Evolutionary conservation across 2,797 vertebrate species (phyloP).

Genomic region (Lutra lutra): DNA sequence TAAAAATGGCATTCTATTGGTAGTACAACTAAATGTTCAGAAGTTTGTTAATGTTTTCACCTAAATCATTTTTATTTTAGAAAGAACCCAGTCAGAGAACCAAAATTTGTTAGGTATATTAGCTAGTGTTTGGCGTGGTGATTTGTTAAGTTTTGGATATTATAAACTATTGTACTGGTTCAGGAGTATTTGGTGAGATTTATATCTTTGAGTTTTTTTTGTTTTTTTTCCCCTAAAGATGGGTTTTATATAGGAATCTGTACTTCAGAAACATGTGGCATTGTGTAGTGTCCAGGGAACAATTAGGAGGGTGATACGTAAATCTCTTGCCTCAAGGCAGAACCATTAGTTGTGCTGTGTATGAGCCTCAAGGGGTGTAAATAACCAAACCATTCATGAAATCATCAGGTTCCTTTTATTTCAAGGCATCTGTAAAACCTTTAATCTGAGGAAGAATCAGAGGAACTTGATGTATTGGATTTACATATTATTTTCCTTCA

Average conservation of each 20-base stretch:
- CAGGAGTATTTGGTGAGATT: conserved; percentile 49
- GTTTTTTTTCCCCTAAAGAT: neutral
- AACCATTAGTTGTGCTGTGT: conserved; percentile 63
- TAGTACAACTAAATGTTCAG: conserved; percentile 36
- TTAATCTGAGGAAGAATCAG: conserved; percentile 57
- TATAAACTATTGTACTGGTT: conserved; percentile 38
- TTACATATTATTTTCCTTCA: neutral
- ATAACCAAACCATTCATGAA: conserved; percentile 52
- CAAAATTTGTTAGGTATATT: conserved; percentile 16
- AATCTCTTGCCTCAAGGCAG: conserved; percentile 65
- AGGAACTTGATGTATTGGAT: conserved; percentile 7
- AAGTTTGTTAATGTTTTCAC: conserved; percentile 37
- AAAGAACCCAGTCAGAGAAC: neutral
- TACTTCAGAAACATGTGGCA: neutral
- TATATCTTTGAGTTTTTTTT: conserved; percentile 13
- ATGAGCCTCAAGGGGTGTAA: conserved; percentile 60
- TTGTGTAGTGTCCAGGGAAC: conserved; percentile 49
- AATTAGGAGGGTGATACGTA: conserved; percentile 67
- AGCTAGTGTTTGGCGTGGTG: neutral
- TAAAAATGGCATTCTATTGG: conserved; percentile 3
- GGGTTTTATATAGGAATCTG: conserved; percentile 57
- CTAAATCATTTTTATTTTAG: conserved; percentile 50
- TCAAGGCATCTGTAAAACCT: conserved; percentile 26
- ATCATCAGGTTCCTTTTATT: conserved; percentile 47
- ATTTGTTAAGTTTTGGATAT: conserved; percentile 49